phyloP scores from a whole-genome alignment of 2,797 vertebrate genomes.

The Phataginus tricuspis region DNA sequence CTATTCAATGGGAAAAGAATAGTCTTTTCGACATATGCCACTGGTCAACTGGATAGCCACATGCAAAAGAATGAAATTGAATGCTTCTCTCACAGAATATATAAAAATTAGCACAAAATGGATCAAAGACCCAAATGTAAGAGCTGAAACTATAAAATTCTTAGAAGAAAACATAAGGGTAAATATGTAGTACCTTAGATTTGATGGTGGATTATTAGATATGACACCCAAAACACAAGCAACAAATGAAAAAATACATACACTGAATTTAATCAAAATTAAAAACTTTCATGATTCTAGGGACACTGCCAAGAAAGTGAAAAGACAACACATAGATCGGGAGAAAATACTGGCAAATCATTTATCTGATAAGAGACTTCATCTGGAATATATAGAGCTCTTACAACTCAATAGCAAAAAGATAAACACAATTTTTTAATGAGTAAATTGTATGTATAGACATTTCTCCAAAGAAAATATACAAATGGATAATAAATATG shows the following conservation, averaged over 20 bases:
- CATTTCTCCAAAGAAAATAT: background rate
- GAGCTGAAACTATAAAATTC: background rate
- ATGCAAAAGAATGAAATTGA: background rate
- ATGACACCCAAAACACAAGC: background rate
- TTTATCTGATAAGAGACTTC: background rate
- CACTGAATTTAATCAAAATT: background rate
- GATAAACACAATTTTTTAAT: background rate
- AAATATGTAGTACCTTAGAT: background rate
- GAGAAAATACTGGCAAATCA: background rate
- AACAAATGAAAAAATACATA: background rate
- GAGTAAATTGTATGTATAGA: background rate
- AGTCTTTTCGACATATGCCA: background rate
- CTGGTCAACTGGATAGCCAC: background rate
- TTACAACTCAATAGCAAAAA: background rate
- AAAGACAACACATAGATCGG: background rate
- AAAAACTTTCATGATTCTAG: background rate
- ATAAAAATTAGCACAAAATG: background rate
- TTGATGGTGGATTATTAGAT: background rate
- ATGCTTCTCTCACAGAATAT: background rate
- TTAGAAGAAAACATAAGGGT: background rate
- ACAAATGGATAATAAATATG: background rate
- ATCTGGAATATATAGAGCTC: background rate
- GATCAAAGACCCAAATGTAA: background rate
- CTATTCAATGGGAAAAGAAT: background rate
- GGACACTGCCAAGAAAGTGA: background rate